Conservation (phyloP, 2,113 vertebrate genomes). For the Oreochromis spilurus region DNA sequence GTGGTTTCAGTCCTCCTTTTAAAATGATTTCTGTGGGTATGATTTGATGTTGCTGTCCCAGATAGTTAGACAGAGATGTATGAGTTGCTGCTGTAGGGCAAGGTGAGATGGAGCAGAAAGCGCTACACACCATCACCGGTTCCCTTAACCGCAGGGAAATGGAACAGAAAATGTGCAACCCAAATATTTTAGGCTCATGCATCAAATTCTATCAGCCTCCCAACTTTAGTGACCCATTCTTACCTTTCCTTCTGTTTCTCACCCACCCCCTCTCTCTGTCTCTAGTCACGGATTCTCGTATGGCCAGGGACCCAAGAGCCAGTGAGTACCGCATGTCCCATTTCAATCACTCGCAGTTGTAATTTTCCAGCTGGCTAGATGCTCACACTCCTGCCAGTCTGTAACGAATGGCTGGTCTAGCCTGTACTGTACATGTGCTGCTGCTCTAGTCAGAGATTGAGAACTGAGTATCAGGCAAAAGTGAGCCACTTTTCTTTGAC, state of each 20-base stretch:
- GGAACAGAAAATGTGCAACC: slow-evolving; percentile 60
- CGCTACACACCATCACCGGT: slow-evolving; percentile 30
- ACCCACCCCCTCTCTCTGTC: not conserved
- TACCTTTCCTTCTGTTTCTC: slow-evolving; percentile 35
- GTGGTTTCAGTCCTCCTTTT: slow-evolving; percentile 42
- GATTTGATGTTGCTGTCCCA: slow-evolving; percentile 63
- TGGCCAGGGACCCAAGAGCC: slow-evolving; percentile 67
- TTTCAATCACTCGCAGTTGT: slow-evolving; percentile 62
- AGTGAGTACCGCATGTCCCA: slow-evolving; percentile 68
- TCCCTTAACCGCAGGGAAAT: slow-evolving; percentile 52
- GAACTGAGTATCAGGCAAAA: not conserved
- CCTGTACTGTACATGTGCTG: slow-evolving; percentile 27
- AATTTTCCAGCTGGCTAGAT: slow-evolving; percentile 69
- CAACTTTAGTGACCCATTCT: slow-evolving; percentile 45
- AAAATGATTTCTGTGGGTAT: slow-evolving; percentile 60
- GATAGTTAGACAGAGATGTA: slow-evolving; percentile 62
- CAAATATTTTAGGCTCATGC: slow-evolving; percentile 60
- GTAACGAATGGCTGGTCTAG: slow-evolving; percentile 43
- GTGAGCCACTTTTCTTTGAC: not conserved
- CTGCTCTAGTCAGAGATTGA: slow-evolving; percentile 34
- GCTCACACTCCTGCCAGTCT: slow-evolving; percentile 47
- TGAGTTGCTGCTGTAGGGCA: slow-evolving; percentile 43
- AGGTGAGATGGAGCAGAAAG: slow-evolving; percentile 48
- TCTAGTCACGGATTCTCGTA: slow-evolving; percentile 71
- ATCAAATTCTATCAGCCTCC: slow-evolving; percentile 47